Evolutionary conservation across 2,797 vertebrate genomes (phyloP).

Genomic region (Nothura maculosa): DNA sequence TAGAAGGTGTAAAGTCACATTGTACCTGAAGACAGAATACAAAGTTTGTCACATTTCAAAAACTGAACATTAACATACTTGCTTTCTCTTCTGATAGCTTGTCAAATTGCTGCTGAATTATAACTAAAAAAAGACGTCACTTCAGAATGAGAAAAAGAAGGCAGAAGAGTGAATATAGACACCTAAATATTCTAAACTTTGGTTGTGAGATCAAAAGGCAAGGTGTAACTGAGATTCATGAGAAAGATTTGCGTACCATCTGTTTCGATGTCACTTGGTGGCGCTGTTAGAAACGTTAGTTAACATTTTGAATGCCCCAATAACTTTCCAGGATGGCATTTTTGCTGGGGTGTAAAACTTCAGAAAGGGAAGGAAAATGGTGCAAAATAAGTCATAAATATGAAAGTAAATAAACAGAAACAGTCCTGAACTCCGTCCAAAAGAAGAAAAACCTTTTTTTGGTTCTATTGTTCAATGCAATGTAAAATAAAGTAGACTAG

Average conservation of each 20-base stretch:
- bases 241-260: neutral
- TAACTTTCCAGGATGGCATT: accelerated
- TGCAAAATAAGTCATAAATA: neutral
- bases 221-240: neutral
- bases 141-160: neutral
- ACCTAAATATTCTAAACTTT: neutral
- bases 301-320: accelerated
- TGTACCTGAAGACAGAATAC: neutral
- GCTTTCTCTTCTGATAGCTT: neutral
- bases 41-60: conserved; percentile 13
- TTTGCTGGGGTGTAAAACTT: neutral
- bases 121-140: neutral
- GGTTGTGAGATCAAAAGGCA: accelerated
- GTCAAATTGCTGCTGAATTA: neutral
- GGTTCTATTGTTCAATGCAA: neutral
- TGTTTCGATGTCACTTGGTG: neutral
- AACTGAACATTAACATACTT: neutral
- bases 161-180: neutral
- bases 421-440: neutral
- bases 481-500: neutral
- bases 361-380: neutral
- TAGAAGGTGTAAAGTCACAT: neutral
- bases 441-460: neutral
- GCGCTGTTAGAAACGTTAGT: neutral
- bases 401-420: neutral